Base-by-base conservation (phyloP, 2,888 invertebrate genomes). In the Dolomedes plantarius region DNA sequence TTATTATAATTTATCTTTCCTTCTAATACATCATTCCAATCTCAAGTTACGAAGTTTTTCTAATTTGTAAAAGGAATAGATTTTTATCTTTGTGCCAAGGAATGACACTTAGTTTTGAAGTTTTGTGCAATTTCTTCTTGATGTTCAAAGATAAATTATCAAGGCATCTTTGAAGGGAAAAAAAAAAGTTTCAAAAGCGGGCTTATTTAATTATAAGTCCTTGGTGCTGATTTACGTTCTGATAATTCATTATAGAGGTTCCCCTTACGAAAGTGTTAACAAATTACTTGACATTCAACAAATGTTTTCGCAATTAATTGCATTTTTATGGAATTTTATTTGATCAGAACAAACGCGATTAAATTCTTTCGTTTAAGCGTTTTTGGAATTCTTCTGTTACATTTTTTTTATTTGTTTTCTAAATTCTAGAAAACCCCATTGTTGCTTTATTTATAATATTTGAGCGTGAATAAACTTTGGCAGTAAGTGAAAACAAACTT, bases 221-320 rank as follows among this genome's bases (percentile, higher is more conserved):
- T 13, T 36, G 36, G 2, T 13, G 16, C 41, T 46, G 41, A 46
- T 46, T 46, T 46, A 46, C 41, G 2, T 41, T 46, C 41, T 9
- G 5, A 46, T 46, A 46, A 46, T 46, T 46, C 16, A 46, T 46
- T 46, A 16, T 13, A 46, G 16, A 16, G n/a, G 41, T 46, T 46
- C 16, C 23, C 5, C 56, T 3, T 7, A 23, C 23, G 9, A 23
- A 56, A 23, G 13, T 56, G 56, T 56, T 56, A 56, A 46, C 41
- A 46, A 56, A 56, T 56, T 56, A 23, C 56, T 23, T 23, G 56
- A 56, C 56, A 56, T 23, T 3, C 3, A 23, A 23, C 19, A 56
- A 56, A 56, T 56, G 56, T 56, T 56, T 56, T 56, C 16, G 56
- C 3, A 56, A 56, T 56, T 56, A 23, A 56, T 56, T 56, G 56